A percentile compares a stretch with the other conserved stretches of the same genome.
Evolutionary conservation across 1,140 invertebrate species (phyloP).

Genomic region (Rhizoglyphus robini): DNA sequence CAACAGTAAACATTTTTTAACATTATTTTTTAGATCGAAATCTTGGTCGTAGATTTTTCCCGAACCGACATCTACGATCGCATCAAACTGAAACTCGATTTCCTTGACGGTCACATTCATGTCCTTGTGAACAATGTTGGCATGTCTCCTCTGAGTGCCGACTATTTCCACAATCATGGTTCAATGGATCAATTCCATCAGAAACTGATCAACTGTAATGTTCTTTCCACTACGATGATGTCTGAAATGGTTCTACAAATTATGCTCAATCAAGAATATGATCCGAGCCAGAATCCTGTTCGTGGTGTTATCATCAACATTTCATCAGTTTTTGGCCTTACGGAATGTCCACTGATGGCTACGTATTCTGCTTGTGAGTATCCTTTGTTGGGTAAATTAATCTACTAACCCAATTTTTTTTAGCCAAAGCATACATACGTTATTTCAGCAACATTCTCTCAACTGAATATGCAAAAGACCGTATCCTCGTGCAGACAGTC

Average conservation of each 20-base stretch:
- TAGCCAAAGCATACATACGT: conserved; percentile 37
- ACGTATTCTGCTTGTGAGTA: conserved; percentile 20
- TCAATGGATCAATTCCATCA: background rate
- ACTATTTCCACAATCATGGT: background rate
- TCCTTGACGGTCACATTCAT: conserved; percentile 16
- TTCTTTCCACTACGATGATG: background rate
- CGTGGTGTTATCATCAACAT: conserved; percentile 19
- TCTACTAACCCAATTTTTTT: too few relatives aligned
- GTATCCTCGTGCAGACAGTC: background rate
- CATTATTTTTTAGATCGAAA: conserved; percentile 1
- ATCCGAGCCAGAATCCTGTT: too few relatives aligned
- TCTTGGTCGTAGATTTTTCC: conserved; percentile 19
- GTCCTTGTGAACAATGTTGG: conserved; percentile 23
- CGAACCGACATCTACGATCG: too few relatives aligned
- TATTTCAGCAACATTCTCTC: conserved; percentile 50
- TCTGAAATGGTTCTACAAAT: background rate
- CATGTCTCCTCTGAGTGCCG: background rate
- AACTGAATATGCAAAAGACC: background rate
- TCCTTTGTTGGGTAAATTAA: too few relatives aligned
- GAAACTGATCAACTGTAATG: background rate
- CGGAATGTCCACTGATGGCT: background rate
- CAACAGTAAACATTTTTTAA: background rate
- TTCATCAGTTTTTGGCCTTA: conserved; percentile 4
- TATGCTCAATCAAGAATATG: background rate
- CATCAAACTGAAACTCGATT: background rate